A percentile compares a stretch with the other conserved stretches of the same genome.
Conservation (phyloP, 2,797 vertebrate genomes). For the Taenioides sp. region DNA sequence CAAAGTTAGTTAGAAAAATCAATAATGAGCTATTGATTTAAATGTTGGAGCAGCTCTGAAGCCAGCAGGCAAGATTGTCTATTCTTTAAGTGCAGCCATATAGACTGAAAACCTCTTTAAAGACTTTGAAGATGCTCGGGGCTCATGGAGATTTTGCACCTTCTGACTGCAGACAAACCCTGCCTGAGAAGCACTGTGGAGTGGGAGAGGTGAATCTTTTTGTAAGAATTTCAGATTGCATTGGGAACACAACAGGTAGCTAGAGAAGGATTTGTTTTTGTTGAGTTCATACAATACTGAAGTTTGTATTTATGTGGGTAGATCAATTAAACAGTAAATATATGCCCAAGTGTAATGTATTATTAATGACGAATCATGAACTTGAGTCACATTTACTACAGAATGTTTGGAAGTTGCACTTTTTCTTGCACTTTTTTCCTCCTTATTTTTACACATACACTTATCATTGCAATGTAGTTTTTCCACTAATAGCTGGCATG, state of each 20-base stretch:
- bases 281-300: not conserved
- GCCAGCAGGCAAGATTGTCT: constrained; percentile 1
- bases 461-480: too few species aligned
- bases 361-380: constrained; percentile 1
- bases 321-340: not conserved
- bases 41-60: not conserved
- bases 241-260: not conserved
- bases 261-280: not conserved
- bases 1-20: constrained; percentile 1
- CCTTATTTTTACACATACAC: too few species aligned
- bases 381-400: not conserved
- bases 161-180: not conserved
- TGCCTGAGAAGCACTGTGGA: not conserved
- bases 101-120: constrained; percentile 5
- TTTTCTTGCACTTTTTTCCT: too few species aligned
- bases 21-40: constrained; percentile 1
- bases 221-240: not conserved
- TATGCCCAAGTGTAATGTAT: not conserved
- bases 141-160: not conserved
- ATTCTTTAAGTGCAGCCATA: not conserved
- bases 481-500: too few species aligned
- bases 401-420: too few species aligned
- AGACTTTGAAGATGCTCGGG: constrained; percentile 2
- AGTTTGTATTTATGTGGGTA: not conserved
- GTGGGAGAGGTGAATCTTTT: not conserved